A percentile compares a stretch with the other conserved stretches of the same genome.
Evolutionary conservation across 2,797 vertebrate species (phyloP).

Genomic region (Argentina silus): DNA sequence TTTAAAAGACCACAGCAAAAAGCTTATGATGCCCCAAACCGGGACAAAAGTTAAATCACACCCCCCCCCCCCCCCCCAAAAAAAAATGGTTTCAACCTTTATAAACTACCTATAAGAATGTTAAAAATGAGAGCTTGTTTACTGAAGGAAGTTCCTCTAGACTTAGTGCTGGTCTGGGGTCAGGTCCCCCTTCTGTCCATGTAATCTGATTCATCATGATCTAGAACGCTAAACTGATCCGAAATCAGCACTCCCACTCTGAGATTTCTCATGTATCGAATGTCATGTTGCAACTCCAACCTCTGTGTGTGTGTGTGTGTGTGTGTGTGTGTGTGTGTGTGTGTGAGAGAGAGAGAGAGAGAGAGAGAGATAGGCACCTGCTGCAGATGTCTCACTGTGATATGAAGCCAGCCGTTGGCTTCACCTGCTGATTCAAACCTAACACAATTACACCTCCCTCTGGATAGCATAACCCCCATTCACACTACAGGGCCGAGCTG

Average conservation of each 20-base stretch:
- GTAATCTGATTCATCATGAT: no score
- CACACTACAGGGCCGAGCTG: neutral
- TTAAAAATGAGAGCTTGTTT: neutral
- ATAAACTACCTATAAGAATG: neutral
- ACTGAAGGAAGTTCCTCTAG: neutral
- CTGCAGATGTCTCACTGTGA: neutral
- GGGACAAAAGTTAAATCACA: no score
- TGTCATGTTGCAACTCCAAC: neutral
- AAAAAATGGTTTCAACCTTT: neutral
- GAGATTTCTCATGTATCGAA: neutral
- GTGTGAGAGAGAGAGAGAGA: neutral
- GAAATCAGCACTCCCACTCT: no score
- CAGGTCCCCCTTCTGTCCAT: no score
- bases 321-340: slow-evolving; percentile 9
- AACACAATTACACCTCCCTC: neutral
- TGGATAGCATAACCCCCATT: neutral
- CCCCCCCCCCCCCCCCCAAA: no score
- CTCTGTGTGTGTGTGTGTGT: neutral
- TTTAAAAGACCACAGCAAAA: no score
- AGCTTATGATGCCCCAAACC: no score
- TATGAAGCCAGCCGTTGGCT: neutral
- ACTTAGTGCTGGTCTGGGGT: neutral
- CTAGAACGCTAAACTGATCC: no score
- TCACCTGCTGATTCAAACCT: slow-evolving; percentile 2
- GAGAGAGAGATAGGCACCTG: neutral